Percentiles rank a stretch among this genome's conserved stretches.
phyloP scores from a whole-genome alignment of 2,888 invertebrate genomes.

The Polyploca ridens region DNA sequence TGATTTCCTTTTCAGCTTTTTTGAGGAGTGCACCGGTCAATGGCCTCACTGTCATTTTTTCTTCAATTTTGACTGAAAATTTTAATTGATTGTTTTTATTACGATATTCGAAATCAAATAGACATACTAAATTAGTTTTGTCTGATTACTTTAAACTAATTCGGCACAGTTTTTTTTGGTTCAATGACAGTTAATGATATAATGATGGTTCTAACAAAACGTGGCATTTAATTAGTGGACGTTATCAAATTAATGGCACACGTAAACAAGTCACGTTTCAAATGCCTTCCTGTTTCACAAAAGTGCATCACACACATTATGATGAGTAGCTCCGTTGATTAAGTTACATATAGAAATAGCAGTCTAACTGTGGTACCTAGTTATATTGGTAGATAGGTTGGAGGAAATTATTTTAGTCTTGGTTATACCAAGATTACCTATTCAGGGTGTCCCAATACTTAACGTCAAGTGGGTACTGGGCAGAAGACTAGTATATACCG shows the following conservation, averaged over 20 bases:
- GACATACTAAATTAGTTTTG: not conserved
- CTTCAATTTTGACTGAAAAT: not conserved
- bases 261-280: not conserved
- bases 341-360: no score
- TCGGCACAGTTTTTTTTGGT: not conserved
- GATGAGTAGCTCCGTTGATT: not conserved
- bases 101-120: not conserved
- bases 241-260: not conserved
- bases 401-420: no score
- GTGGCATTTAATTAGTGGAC: not conserved
- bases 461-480: no score
- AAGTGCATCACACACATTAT: not conserved
- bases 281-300: not conserved
- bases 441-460: no score
- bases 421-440: no score
- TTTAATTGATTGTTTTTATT: no score
- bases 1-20: constrained; percentile 74
- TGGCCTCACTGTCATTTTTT: constrained; percentile 59
- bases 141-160: not conserved
- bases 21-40: constrained; percentile 63
- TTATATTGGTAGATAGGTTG: no score
- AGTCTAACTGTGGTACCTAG: no score
- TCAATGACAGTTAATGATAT: not conserved
- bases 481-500: no score
- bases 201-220: not conserved